Base-by-base conservation (phyloP, 2,113 vertebrate genomes). In the Notothenia coriiceps region DNA sequence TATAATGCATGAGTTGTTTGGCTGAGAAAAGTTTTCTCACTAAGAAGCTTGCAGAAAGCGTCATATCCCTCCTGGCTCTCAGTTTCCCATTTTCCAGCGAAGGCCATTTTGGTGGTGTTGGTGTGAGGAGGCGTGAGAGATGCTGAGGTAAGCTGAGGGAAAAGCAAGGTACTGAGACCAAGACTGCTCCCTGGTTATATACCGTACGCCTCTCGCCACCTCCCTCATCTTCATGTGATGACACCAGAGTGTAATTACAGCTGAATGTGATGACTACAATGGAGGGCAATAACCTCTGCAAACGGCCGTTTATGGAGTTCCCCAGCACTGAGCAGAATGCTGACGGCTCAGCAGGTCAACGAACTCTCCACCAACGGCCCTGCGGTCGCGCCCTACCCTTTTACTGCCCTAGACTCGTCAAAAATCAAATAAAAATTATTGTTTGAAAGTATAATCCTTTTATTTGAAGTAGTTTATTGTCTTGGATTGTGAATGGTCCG, bases 41-140 rank as follows among this genome's bases (percentile, higher is more conserved):
- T 91, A 4, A 96, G 86, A 57, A 94, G 79, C 81, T 92, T 95
- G 95, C 96, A 96, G 86, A 98, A 98, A 0, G 79, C 94, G 0
- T 96, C 96, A 1, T 98, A 98, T 89, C 96, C 96, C 88, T 97
- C 95, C 29, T 98, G 96, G 0, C 69, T 77, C 86, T 97, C 96
- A 0, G 94, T 94, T 93, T 97, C 95, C 33, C 96, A 98, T 94
- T 89, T 96, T 93, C 97, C 97, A 44, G 93, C 0, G 9, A 97
- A 98, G 88, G 95, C 92, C 97, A 98, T 97, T 46, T 74, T 78
- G 80, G 66, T 61, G 57, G 18, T 62, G 52, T 62, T 68, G 65
- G 66, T 75, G 62, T 55, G 33, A 74, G 78, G 79, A 79, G 61
- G 78, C 20, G 84, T 61, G 49, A 59, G 82, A 86, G 80, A 70